These are phyloP conservation scores for Teinopalpus imperialis DNA, from an alignment of 2,888 invertebrate genomes.

Conservation along the genomic window DNA sequence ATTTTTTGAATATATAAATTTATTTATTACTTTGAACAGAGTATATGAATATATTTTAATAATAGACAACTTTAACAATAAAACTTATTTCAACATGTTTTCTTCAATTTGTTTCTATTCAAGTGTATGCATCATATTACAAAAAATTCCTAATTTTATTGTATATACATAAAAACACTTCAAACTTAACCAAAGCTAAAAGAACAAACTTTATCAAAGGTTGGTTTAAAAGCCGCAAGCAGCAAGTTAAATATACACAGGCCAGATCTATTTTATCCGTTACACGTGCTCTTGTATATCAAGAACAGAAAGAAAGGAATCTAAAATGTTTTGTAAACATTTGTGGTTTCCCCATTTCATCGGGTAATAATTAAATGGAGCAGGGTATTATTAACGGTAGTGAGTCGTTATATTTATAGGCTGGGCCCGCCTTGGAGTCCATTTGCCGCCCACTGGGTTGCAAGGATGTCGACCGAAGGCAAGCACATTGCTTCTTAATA, in stretches of 20 bases:
- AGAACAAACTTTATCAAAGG: too few species aligned
- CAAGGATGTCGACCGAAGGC: constrained; percentile 2
- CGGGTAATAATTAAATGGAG: constrained; percentile 59
- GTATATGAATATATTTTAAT: constrained; percentile 1
- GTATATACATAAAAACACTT: background rate
- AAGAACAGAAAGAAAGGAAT: constrained; percentile 25
- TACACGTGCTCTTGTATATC: constrained; percentile 20
- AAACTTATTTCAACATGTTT: too few species aligned
- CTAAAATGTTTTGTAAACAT: constrained; percentile 33
- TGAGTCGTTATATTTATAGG: constrained; percentile 60
- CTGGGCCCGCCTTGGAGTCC: constrained; percentile 54
- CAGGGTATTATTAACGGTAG: constrained; percentile 61
- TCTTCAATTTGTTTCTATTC: too few species aligned
- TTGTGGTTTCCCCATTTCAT: constrained; percentile 43
- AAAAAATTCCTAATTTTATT: too few species aligned
- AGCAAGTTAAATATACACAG: constrained; percentile 16
- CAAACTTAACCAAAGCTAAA: constrained; percentile 1
- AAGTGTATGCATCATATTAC: too few species aligned
- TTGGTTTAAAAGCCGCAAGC: constrained; percentile 1
- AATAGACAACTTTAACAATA: too few species aligned
- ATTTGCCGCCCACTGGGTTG: constrained; percentile 64
- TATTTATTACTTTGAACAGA: constrained; percentile 1
- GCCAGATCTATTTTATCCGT: constrained; percentile 8
- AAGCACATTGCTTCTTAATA: constrained; percentile 3
- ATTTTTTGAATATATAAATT: constrained; percentile 7